These are phyloP conservation scores for Plestiodon gilberti DNA, from an alignment of 2,113 vertebrate species.

Conservation along the genomic window DNA sequence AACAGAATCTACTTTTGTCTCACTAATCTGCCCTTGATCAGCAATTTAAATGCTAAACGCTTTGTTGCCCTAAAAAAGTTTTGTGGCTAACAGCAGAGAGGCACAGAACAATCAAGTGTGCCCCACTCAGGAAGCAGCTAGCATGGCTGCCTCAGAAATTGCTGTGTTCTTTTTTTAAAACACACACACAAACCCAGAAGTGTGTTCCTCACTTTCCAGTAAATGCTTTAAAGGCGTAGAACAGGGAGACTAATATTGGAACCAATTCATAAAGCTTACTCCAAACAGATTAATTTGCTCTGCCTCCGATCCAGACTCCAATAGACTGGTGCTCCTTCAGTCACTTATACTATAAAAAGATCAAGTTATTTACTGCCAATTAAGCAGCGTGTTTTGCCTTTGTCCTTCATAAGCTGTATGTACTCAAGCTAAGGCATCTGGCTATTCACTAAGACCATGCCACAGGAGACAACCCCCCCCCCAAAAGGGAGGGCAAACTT, in stretches of 20 bases:
- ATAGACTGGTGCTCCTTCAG: conserved; percentile 79
- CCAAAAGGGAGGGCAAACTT: conserved; percentile 66
- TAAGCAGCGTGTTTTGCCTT: conserved; percentile 82
- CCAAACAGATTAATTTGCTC: conserved; percentile 82
- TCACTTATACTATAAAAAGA: conserved; percentile 84
- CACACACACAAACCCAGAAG: neutral
- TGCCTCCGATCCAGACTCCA: conserved; percentile 76
- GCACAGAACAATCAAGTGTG: conserved; percentile 52
- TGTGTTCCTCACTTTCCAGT: conserved; percentile 71
- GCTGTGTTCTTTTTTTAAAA: conserved; percentile 8
- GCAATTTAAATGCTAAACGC: conserved; percentile 84
- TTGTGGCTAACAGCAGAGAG: conserved; percentile 69
- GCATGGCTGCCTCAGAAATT: conserved; percentile 60
- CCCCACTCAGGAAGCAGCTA: conserved; percentile 47
- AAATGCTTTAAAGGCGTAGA: conserved; percentile 69
- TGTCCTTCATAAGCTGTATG: conserved; percentile 76
- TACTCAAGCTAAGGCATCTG: conserved; percentile 72
- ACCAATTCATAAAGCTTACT: conserved; percentile 84
- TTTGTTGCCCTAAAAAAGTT: conserved; percentile 68
- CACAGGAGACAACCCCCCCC: conserved; percentile 32
- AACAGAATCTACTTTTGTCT: conserved; percentile 85
- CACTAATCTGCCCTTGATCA: conserved; percentile 91
- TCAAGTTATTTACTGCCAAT: conserved; percentile 86
- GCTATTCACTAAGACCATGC: conserved; percentile 71
- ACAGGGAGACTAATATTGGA: conserved; percentile 74